Evolutionary conservation across 2,888 invertebrate genomes (phyloP).

Genomic region (Taenaris catops): DNA sequence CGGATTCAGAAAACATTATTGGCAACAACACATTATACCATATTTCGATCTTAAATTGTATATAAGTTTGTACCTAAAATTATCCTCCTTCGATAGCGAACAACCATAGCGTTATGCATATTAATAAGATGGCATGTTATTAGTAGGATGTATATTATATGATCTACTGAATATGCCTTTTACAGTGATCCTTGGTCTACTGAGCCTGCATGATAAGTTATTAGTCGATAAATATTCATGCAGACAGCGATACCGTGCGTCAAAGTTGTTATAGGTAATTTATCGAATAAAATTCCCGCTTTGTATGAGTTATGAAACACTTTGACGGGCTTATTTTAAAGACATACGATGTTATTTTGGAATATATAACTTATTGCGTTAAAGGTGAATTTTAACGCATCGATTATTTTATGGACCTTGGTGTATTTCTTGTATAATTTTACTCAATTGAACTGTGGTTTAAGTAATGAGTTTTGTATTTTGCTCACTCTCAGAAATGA

Average conservation of each 20-base stretch:
- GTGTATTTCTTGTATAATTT: slow-evolving; percentile 1
- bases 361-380: slow-evolving; percentile 2
- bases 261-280: slow-evolving; percentile 21
- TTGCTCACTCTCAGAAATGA: no score
- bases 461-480: no score
- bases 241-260: slow-evolving; percentile 21
- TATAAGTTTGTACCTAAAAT: slow-evolving; percentile 64
- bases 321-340: slow-evolving; percentile 15
- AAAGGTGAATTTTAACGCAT: neutral
- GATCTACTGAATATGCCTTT: slow-evolving; percentile 33
- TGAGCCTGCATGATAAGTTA: slow-evolving; percentile 33
- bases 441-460: no score
- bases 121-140: slow-evolving; percentile 60
- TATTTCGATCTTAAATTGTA: slow-evolving; percentile 54
- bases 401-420: neutral
- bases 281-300: slow-evolving; percentile 21
- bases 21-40: slow-evolving; percentile 28
- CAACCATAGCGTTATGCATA: slow-evolving; percentile 64
- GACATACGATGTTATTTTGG: slow-evolving; percentile 5
- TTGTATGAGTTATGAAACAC: slow-evolving; percentile 12
- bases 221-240: slow-evolving; percentile 35
- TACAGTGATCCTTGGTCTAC: slow-evolving; percentile 34
- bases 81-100: slow-evolving; percentile 50
- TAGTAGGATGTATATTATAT: slow-evolving; percentile 41
- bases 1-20: slow-evolving; percentile 18